Evolutionary conservation across 1,140 invertebrate genomes (phyloP).

Genomic region (Cherax destructor): DNA sequence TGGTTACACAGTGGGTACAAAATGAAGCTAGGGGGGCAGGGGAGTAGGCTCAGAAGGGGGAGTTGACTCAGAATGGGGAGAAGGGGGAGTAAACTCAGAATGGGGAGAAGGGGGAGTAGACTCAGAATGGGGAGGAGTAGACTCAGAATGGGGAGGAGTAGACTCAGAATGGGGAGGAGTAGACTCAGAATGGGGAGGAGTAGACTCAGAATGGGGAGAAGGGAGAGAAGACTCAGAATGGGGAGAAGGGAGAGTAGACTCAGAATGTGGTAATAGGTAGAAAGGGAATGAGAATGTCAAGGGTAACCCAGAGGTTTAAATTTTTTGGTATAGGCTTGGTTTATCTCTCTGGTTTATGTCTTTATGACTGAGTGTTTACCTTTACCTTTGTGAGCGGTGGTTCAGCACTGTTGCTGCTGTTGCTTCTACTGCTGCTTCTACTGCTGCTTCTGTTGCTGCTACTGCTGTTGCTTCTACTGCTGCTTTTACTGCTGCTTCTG

Average conservation of each 20-base stretch:
- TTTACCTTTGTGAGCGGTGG: too few relatives aligned
- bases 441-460: too few relatives aligned
- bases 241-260: background rate
- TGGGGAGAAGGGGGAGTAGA: background rate
- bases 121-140: background rate
- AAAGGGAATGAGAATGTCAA: background rate
- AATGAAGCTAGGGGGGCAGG: background rate
- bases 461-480: too few relatives aligned
- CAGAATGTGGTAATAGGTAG: background rate
- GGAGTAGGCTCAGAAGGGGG: background rate
- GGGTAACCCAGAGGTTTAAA: too few relatives aligned
- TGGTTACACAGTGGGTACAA: too few relatives aligned
- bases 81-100: background rate
- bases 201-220: too few relatives aligned
- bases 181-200: background rate
- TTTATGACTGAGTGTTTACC: too few relatives aligned
- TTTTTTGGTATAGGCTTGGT: too few relatives aligned
- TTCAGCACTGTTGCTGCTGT: too few relatives aligned
- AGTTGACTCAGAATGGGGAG: background rate
- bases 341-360: too few relatives aligned
- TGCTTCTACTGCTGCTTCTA: too few relatives aligned
- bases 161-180: background rate
- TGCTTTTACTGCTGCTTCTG: too few relatives aligned
- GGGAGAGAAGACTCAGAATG: background rate
- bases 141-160: background rate